A percentile compares a stretch with the other conserved stretches of the same genome.
Evolutionary conservation across 1,140 invertebrate genomes (phyloP).

Genomic region (Cyrtorhinus lividipennis): DNA sequence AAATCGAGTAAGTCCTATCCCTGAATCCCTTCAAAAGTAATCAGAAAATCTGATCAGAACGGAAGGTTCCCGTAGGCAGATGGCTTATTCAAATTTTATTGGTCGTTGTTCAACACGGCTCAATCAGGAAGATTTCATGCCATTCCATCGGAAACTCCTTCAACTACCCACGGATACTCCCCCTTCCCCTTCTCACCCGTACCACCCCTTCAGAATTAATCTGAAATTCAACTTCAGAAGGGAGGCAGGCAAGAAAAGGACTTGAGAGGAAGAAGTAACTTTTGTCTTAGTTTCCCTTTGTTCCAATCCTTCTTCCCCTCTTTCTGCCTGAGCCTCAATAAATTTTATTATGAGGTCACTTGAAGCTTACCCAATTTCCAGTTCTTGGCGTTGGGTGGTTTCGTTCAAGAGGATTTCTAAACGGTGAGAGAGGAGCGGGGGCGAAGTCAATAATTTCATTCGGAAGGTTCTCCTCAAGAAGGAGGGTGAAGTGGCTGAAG

Average conservation of each 20-base stretch:
- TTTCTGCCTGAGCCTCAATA: neutral
- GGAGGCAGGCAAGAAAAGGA: too few relatives aligned
- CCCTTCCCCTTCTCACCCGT: neutral
- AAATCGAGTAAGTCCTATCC: too few relatives aligned
- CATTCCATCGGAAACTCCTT: neutral
- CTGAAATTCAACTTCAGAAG: neutral
- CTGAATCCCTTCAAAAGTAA: too few relatives aligned
- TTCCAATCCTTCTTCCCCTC: neutral
- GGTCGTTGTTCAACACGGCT: neutral
- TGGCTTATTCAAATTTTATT: neutral
- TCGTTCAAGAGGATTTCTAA: neutral
- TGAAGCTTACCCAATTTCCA: neutral
- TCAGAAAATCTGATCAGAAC: too few relatives aligned
- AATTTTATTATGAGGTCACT: neutral
- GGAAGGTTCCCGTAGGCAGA: too few relatives aligned
- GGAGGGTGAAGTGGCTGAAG: too few relatives aligned
- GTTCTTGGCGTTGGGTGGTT: neutral
- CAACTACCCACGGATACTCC: too few relatives aligned
- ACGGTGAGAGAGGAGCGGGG: neutral
- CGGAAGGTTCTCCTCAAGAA: neutral
- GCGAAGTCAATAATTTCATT: neutral
- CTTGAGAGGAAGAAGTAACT: neutral
- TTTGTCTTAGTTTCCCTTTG: neutral
- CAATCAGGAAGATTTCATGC: neutral
- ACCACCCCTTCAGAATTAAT: neutral